phyloP scores from a whole-genome alignment of 2,888 invertebrate genomes.

The Tetropium fuscum region DNA sequence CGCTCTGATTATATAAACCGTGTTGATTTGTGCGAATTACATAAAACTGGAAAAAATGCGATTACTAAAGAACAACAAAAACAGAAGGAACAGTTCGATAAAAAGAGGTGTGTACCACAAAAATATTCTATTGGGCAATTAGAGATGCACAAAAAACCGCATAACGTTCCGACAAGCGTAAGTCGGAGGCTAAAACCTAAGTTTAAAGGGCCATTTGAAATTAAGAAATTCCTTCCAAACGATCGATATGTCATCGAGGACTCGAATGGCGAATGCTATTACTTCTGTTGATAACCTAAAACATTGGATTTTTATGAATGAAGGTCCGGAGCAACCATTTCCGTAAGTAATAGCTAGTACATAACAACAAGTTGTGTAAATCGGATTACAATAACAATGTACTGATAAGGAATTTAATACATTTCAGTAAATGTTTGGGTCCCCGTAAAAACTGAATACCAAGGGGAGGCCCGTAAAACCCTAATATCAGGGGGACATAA shows the following conservation, averaged over 20 bases:
- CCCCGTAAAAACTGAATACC: slow-evolving; percentile 2
- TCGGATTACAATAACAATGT: background rate
- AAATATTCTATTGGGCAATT: background rate
- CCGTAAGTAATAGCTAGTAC: slow-evolving; percentile 8
- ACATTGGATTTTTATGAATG: slow-evolving; percentile 2
- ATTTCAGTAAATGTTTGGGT: background rate
- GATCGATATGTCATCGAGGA: slow-evolving; percentile 8
- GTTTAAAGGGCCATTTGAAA: slow-evolving; percentile 3
- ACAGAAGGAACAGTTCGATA: background rate
- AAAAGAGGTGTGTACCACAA: background rate
- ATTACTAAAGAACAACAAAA: background rate
- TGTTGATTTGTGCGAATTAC: background rate
- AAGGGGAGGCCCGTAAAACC: background rate
- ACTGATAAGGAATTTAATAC: background rate
- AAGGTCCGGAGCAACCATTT: slow-evolving; percentile 11
- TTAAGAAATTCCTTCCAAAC: background rate
- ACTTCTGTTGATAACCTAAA: slow-evolving; percentile 1
- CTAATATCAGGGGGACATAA: no score
- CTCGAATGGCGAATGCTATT: background rate
- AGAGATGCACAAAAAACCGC: background rate
- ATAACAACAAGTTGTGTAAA: slow-evolving; percentile 6
- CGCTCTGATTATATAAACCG: background rate
- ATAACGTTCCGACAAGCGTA: background rate
- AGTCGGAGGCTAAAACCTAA: background rate
- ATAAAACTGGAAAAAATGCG: background rate